Evolutionary conservation across 2,797 vertebrate species (phyloP).

Genomic region (Pangasius sanitwongsei): DNA sequence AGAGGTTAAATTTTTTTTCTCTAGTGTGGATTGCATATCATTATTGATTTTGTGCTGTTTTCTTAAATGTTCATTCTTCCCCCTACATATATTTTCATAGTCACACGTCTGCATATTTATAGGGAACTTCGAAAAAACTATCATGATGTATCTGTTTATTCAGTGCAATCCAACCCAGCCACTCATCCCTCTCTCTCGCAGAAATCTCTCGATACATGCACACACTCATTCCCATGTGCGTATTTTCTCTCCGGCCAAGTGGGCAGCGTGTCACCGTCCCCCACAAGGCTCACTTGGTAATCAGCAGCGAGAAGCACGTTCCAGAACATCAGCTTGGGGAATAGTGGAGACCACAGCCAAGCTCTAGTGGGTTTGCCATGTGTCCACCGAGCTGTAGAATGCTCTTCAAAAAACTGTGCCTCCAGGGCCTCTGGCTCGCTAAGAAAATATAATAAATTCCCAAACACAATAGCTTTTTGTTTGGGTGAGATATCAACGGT

Average conservation of each 20-base stretch:
- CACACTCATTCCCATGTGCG: constrained; percentile 39
- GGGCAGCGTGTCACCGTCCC: constrained; percentile 70
- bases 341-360: constrained; percentile 59
- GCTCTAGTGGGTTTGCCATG: constrained; percentile 51
- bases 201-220: constrained; percentile 24
- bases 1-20: background rate
- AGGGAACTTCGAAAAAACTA: background rate
- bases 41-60: background rate
- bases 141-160: constrained; percentile 27
- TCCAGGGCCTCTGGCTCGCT: constrained; percentile 30
- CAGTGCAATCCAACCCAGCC: constrained; percentile 19
- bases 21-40: background rate
- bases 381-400: constrained; percentile 46
- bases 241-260: constrained; percentile 60
- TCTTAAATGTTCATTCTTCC: too few species aligned
- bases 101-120: background rate
- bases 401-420: constrained; percentile 17
- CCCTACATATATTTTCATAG: background rate
- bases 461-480: constrained; percentile 36
- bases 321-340: constrained; percentile 65
- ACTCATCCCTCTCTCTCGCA: constrained; percentile 9
- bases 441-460: constrained; percentile 29
- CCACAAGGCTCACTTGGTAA: constrained; percentile 64
- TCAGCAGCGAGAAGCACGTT: constrained; percentile 60
- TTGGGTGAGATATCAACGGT: background rate